Evolutionary conservation across 30 jellyfish, hydroid and myxozoan genomes (phyloP).

Genomic region (Haliclystus octoradiatus): DNA sequence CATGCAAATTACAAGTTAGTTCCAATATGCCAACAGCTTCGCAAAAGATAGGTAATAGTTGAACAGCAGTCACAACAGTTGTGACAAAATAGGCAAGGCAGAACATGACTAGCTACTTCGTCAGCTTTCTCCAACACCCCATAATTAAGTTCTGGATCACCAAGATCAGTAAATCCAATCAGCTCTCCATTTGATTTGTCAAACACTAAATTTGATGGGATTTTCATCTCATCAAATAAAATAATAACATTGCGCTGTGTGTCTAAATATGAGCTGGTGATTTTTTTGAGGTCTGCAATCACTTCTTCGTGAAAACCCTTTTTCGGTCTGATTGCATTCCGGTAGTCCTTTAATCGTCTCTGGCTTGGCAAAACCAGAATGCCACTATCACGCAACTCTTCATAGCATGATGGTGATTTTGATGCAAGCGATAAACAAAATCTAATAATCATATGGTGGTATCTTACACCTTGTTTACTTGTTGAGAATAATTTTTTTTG

Average conservation of each 20-base stretch:
- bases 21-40: conserved; percentile 30
- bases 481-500: conserved; percentile 13
- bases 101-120: too few species aligned
- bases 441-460: conserved; percentile 36
- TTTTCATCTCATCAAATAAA: conserved; percentile 1
- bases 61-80: conserved; percentile 15
- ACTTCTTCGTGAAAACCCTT: background rate
- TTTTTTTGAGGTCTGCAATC: background rate
- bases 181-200: background rate
- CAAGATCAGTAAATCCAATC: background rate
- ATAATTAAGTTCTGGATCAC: background rate
- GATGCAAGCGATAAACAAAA: conserved; percentile 33
- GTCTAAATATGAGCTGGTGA: background rate
- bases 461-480: conserved; percentile 17
- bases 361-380: background rate
- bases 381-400: conserved; percentile 3
- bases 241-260: background rate
- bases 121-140: background rate
- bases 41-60: conserved; percentile 43
- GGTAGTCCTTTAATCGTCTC: background rate
- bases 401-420: conserved; percentile 32
- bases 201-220: background rate
- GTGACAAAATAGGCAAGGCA: conserved; percentile 29
- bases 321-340: background rate
- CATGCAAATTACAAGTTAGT: conserved; percentile 29